phyloP scores from a whole-genome alignment of 2,113 vertebrate species.

The Tupaia chinensis region DNA sequence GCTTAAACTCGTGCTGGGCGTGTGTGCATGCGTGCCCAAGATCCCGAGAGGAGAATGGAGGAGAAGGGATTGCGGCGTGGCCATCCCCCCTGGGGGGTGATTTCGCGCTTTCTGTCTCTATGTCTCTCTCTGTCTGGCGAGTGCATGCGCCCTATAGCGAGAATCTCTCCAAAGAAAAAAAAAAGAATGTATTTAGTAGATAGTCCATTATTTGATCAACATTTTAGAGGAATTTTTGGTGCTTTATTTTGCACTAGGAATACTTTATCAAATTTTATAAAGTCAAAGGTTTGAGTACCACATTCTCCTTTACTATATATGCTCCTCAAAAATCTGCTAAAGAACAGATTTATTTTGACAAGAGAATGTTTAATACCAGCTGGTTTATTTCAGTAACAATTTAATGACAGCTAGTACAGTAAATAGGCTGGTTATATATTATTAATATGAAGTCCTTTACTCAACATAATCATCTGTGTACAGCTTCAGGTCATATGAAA shows the following conservation, averaged over 20 bases:
- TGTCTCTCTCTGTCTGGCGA: no score
- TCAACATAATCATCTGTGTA: conserved; percentile 37
- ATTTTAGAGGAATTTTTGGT: background rate
- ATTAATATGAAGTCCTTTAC: background rate
- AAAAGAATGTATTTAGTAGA: background rate
- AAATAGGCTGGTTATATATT: conserved; percentile 54
- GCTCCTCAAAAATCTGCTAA: conserved; percentile 46
- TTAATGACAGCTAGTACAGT: conserved; percentile 36
- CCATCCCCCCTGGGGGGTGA: no score
- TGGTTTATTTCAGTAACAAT: conserved; percentile 55
- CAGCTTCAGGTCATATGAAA: conserved; percentile 19
- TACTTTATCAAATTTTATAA: conserved; percentile 45
- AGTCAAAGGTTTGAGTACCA: conserved; percentile 37
- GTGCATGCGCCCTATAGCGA: no score
- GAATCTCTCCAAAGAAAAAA: no score
- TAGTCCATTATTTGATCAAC: conserved; percentile 32
- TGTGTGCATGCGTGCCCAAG: no score
- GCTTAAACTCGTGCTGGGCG: no score
- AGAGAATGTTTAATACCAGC: conserved; percentile 58
- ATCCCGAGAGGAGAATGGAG: no score
- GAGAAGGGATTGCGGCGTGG: no score
- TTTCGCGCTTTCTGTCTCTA: no score
- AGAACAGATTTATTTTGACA: conserved; percentile 58
- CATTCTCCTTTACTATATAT: conserved; percentile 34
- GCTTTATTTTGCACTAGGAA: conserved; percentile 3